phyloP scores from a whole-genome alignment of 2,113 vertebrate species.

The Cyanoramphus novaezelandiae region DNA sequence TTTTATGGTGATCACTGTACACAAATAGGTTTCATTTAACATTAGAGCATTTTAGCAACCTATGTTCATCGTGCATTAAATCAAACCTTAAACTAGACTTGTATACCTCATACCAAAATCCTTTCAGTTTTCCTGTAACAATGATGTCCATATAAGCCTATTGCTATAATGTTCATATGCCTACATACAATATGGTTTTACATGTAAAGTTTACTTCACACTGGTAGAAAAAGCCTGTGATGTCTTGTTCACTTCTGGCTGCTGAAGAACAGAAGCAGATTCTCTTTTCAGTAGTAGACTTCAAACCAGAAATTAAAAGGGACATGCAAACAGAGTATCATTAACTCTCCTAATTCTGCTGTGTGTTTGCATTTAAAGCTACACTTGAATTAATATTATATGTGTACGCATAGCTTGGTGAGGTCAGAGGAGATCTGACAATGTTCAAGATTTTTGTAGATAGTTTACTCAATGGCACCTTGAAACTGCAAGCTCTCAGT shows the following conservation, averaged over 20 bases:
- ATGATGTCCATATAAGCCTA: neutral
- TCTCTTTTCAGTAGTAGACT: neutral
- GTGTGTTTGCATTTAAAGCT: neutral
- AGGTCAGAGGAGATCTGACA: neutral
- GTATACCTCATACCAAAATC: neutral
- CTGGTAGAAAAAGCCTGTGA: neutral
- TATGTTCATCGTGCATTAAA: neutral
- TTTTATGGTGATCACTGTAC: neutral
- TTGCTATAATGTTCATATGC: neutral
- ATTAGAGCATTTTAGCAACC: neutral
- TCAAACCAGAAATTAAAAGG: neutral
- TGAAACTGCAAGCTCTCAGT: neutral
- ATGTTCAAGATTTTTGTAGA: neutral
- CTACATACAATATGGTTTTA: neutral
- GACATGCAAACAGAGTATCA: neutral
- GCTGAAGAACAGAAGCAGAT: neutral
- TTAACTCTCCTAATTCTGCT: neutral
- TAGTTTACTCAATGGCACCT: neutral
- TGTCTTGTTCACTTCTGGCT: neutral
- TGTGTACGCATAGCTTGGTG: neutral
- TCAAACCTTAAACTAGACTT: neutral
- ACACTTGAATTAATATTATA: neutral
- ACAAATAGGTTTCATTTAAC: neutral
- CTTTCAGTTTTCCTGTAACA: neutral
- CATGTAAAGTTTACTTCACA: neutral